A percentile compares a stretch with the other conserved stretches of the same genome.
phyloP scores from a whole-genome alignment of 2,888 invertebrate genomes.

The Holacanthella duospinosa region DNA sequence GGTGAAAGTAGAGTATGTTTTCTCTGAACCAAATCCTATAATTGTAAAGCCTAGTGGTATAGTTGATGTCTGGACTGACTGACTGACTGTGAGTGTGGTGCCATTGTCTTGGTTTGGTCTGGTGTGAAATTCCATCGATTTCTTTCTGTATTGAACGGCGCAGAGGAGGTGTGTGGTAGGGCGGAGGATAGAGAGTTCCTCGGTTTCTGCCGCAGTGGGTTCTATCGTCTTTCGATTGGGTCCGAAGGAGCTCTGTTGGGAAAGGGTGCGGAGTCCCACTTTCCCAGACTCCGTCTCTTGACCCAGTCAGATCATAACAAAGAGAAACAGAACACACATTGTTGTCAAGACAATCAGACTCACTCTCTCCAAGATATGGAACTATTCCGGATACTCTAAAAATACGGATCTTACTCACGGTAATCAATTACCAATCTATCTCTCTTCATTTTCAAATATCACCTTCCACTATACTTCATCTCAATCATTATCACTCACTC shows the following conservation, averaged over 20 bases:
- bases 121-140: conserved; percentile 35
- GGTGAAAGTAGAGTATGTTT: background rate
- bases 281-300: background rate
- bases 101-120: background rate
- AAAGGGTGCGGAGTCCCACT: background rate
- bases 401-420: too few species aligned
- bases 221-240: too few species aligned
- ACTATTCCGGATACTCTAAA: background rate
- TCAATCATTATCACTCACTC: too few species aligned
- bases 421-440: too few species aligned
- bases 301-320: conserved; percentile 5
- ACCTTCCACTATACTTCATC: too few species aligned
- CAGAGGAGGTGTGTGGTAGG: conserved; percentile 14
- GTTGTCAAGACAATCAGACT: background rate
- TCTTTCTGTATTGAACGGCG: conserved; percentile 38
- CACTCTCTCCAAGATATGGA: background rate
- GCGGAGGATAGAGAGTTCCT: background rate
- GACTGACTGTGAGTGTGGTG: background rate
- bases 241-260: too few species aligned
- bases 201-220: background rate
- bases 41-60: too few species aligned
- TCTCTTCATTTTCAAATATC: too few species aligned
- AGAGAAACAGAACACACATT: too few species aligned
- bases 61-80: too few species aligned
- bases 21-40: background rate